A percentile compares a stretch with the other conserved stretches of the same genome.
phyloP scores from a whole-genome alignment of 2,113 vertebrate species.

The Istiophorus platypterus region DNA sequence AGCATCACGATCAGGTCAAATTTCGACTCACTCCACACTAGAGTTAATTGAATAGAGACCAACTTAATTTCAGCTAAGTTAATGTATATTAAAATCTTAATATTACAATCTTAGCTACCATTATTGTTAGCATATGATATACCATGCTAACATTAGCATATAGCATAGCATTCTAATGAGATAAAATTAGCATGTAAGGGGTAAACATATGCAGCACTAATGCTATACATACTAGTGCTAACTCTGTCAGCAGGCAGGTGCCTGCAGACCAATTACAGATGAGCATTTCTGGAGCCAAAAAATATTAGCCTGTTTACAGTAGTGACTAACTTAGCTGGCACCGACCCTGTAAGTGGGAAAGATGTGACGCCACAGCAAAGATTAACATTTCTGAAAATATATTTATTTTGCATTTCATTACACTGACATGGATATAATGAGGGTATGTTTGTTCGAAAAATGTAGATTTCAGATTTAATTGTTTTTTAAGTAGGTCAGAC shows the following conservation, averaged over 20 bases:
- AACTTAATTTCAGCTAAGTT: background rate
- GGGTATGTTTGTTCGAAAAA: background rate
- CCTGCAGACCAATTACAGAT: background rate
- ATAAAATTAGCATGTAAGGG: background rate
- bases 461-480: slow-evolving; percentile 23
- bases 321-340: background rate
- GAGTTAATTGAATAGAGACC: background rate
- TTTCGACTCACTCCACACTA: background rate
- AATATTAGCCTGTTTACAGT: background rate
- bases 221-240: background rate
- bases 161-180: background rate
- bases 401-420: slow-evolving; percentile 20
- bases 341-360: background rate
- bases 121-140: background rate
- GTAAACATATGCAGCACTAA: background rate
- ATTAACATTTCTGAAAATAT: slow-evolving; percentile 2
- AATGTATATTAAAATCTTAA: background rate
- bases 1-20: background rate
- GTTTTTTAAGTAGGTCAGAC: slow-evolving; percentile 30
- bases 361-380: background rate
- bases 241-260: background rate
- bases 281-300: background rate
- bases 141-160: background rate
- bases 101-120: background rate
- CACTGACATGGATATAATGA: background rate